phyloP scores from a whole-genome alignment of 2,797 vertebrate genomes.

The Lepilemur ruficaudatus region DNA sequence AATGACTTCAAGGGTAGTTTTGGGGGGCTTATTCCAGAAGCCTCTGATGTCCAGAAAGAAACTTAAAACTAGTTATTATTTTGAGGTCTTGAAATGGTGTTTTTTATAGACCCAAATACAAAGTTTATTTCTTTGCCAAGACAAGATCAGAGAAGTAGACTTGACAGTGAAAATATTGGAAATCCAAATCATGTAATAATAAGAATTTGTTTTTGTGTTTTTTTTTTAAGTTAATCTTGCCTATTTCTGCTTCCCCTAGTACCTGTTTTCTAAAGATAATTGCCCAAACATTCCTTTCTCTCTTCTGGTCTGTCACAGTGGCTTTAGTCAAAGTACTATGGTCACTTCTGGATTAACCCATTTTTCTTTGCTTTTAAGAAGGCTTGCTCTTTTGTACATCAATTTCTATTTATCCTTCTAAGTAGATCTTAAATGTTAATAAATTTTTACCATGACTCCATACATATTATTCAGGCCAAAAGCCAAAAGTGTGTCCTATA shows the following conservation, averaged over 20 bases:
- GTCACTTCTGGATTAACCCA: neutral
- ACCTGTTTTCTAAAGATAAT: neutral
- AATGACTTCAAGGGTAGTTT: neutral
- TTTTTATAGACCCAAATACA: neutral
- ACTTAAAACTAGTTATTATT: constrained; percentile 12
- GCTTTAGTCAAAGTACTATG: neutral
- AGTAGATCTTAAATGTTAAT: constrained; percentile 5
- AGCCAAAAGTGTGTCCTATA: neutral
- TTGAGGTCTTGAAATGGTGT: neutral
- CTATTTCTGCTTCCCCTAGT: neutral
- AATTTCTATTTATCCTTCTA: neutral
- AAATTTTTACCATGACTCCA: neutral
- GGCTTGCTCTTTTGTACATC: neutral
- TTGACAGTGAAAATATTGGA: constrained; percentile 2
- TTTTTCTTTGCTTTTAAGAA: constrained; percentile 38
- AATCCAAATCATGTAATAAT: neutral
- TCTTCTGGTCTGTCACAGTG: neutral
- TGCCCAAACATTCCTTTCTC: neutral
- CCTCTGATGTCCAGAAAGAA: neutral
- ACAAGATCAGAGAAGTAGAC: neutral
- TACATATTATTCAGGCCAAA: neutral
- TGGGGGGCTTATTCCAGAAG: neutral
- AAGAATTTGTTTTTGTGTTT: neutral
- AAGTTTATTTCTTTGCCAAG: neutral
- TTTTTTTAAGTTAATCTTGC: constrained; percentile 18